phyloP scores from a whole-genome alignment of 2,888 invertebrate genomes.

The Cheilosia pagana region DNA sequence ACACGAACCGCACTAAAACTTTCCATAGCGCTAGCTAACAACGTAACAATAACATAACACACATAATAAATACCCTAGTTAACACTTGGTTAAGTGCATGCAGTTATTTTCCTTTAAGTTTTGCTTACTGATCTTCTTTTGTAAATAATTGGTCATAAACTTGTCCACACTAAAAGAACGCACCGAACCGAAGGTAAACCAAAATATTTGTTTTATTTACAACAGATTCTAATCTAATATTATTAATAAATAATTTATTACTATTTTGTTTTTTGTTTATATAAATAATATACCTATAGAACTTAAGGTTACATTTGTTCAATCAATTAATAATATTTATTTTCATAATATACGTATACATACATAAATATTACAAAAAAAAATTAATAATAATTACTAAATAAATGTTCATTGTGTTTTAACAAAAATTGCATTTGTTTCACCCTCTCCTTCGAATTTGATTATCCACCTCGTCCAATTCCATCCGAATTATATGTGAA shows the following conservation, averaged over 20 bases:
- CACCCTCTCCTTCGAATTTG: constrained; percentile 46
- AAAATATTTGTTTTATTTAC: constrained; percentile 77
- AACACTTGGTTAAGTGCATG: constrained; percentile 68
- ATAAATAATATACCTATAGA: constrained; percentile 44
- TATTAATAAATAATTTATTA: constrained; percentile 51
- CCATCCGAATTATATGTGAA: constrained; percentile 41
- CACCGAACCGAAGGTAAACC: constrained; percentile 82
- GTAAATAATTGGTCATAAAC: constrained; percentile 79
- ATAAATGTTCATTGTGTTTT: constrained; percentile 71
- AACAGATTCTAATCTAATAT: constrained; percentile 71
- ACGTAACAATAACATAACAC: background rate
- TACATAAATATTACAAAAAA: constrained; percentile 11
- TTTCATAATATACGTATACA: constrained; percentile 34
- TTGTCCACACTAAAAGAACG: constrained; percentile 81
- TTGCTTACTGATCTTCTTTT: constrained; percentile 73
- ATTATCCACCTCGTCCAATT: constrained; percentile 18
- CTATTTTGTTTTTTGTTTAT: constrained; percentile 39
- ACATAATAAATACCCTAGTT: constrained; percentile 25
- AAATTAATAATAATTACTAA: constrained; percentile 22
- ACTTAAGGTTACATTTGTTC: constrained; percentile 62
- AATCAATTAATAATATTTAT: constrained; percentile 58
- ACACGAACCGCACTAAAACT: constrained; percentile 41
- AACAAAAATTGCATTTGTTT: constrained; percentile 61
- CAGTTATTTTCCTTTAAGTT: constrained; percentile 60
- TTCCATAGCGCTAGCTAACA: constrained; percentile 54